Conservation (phyloP, 2,113 vertebrate species). For the Felis chaus region DNA sequence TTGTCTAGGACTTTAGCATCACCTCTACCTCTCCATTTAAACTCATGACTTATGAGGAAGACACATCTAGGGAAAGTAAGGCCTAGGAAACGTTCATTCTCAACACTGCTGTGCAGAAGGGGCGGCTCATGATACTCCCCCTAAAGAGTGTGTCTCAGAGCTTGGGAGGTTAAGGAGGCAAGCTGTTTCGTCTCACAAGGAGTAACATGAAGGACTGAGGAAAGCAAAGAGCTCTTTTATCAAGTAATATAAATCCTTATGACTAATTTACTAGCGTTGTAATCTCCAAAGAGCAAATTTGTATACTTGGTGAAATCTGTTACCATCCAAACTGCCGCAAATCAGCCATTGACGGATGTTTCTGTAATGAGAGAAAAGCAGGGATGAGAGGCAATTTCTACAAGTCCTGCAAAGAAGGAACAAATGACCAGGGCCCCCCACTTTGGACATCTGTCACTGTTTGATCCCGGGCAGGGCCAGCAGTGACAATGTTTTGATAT, state of each 20-base stretch:
- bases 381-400: background rate
- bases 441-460: background rate
- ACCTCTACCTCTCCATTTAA: background rate
- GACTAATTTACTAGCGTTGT: background rate
- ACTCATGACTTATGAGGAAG: background rate
- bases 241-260: background rate
- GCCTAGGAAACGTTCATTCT: background rate
- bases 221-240: background rate
- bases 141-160: background rate
- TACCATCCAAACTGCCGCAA: background rate
- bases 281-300: background rate
- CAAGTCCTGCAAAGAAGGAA: background rate
- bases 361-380: background rate
- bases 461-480: background rate
- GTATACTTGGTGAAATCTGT: background rate
- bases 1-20: background rate
- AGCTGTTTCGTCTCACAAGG: background rate
- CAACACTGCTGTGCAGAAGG: background rate
- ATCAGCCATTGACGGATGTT: background rate
- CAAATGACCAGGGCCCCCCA: background rate
- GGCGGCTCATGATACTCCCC: background rate
- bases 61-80: background rate
- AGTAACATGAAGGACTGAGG: background rate
- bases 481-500: background rate
- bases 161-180: too few relatives aligned